phyloP scores from a whole-genome alignment of 1,140 invertebrate species.

The Arctopsyche grandis region DNA sequence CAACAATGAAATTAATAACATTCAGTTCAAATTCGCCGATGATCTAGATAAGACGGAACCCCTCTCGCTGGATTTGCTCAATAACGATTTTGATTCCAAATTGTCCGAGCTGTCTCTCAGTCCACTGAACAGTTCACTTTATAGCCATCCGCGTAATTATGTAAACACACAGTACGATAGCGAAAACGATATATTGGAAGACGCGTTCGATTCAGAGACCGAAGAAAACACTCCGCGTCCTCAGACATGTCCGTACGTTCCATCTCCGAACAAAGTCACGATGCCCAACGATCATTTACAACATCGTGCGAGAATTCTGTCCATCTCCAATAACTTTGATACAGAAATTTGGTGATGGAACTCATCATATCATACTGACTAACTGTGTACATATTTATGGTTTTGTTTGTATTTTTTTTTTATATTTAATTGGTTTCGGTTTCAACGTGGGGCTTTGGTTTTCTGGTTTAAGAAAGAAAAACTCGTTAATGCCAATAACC shows the following conservation, averaged over 20 bases:
- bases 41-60: slow-evolving; percentile 42
- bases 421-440: slow-evolving; percentile 45
- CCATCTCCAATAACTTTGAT: slow-evolving; percentile 70
- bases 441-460: slow-evolving; percentile 41
- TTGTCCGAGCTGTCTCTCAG: slow-evolving; percentile 62
- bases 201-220: slow-evolving; percentile 62
- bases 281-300: slow-evolving; percentile 66
- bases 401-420: neutral
- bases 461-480: neutral
- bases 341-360: slow-evolving; percentile 79
- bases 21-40: slow-evolving; percentile 51
- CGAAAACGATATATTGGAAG: slow-evolving; percentile 43
- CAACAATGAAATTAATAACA: slow-evolving; percentile 50
- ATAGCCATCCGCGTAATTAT: slow-evolving; percentile 48
- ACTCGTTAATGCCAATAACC: slow-evolving; percentile 30
- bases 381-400: slow-evolving; percentile 37
- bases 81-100: slow-evolving; percentile 58
- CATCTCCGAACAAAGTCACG: slow-evolving; percentile 67
- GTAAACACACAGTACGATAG: slow-evolving; percentile 55
- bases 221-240: slow-evolving; percentile 58
- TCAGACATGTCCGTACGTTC: slow-evolving; percentile 59
- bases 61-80: slow-evolving; percentile 38
- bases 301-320: slow-evolving; percentile 67
- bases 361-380: neutral
- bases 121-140: slow-evolving; percentile 62